Percentiles rank a stretch among this genome's conserved stretches.
Conservation (phyloP, 2,113 vertebrate species). For the Rhinichthys klamathensis region DNA sequence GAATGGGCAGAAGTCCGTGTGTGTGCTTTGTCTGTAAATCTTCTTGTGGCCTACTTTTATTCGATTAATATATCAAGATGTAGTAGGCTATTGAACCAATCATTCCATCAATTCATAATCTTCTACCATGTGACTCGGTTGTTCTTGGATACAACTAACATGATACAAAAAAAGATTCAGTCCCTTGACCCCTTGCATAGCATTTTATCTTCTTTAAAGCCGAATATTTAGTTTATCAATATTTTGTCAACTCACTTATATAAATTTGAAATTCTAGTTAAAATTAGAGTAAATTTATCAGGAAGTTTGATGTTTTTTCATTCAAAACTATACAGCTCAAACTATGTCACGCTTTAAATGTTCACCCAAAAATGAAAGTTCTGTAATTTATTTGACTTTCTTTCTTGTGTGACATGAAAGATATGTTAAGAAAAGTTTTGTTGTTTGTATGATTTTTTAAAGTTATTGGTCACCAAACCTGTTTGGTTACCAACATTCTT, state of each 20-base stretch:
- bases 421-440: too few species aligned
- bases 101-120: neutral
- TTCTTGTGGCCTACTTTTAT: constrained; percentile 22
- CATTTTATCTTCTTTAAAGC: neutral
- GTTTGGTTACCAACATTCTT: neutral
- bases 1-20: neutral
- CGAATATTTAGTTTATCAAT: too few species aligned
- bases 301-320: too few species aligned
- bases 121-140: neutral
- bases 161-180: neutral
- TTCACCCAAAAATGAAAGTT: too few species aligned
- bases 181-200: neutral
- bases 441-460: neutral
- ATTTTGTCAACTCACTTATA: too few species aligned
- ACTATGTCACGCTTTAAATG: too few species aligned
- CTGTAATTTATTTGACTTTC: too few species aligned
- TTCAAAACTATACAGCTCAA: too few species aligned
- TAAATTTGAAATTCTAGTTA: too few species aligned
- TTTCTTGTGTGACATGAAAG: too few species aligned
- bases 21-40: neutral
- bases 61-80: neutral
- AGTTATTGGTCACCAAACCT: neutral
- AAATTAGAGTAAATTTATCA: too few species aligned
- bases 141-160: too few species aligned
- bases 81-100: neutral